phyloP scores from a whole-genome alignment of 2,797 vertebrate species.

The Pterois miles region DNA sequence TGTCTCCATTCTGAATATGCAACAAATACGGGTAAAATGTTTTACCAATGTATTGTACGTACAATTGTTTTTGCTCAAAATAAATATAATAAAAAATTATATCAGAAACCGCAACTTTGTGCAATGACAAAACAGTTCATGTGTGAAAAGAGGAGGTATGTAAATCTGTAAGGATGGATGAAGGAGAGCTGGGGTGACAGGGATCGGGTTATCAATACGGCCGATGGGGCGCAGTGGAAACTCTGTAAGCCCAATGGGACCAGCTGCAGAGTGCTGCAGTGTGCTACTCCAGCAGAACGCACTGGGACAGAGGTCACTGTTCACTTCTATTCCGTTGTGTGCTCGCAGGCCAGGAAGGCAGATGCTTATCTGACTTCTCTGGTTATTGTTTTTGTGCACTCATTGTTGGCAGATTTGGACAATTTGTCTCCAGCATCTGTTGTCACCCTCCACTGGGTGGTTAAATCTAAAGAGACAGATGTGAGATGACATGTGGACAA shows the following conservation, averaged over 20 bases:
- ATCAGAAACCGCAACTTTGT: not conserved
- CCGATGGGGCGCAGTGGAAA: slow-evolving; percentile 70
- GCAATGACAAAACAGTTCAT: not conserved
- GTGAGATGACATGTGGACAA: not conserved
- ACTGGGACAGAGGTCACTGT: slow-evolving; percentile 58
- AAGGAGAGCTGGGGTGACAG: slow-evolving; percentile 57
- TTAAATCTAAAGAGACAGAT: not conserved
- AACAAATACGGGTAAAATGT: not conserved
- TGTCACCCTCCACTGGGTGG: not conserved
- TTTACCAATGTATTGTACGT: too few relatives aligned
- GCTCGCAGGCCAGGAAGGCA: not conserved
- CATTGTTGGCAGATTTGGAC: not conserved
- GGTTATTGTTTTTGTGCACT: not conserved
- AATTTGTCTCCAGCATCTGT: not conserved
- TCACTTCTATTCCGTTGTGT: slow-evolving; percentile 9
- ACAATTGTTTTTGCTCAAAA: not conserved
- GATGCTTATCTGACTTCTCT: not conserved
- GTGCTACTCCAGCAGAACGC: slow-evolving; percentile 51
- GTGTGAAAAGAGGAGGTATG: slow-evolving; percentile 16
- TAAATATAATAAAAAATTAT: not conserved
- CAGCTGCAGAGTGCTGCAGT: slow-evolving; percentile 58
- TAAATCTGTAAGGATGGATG: slow-evolving; percentile 43
- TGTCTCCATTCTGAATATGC: not conserved
- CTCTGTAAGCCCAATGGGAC: slow-evolving; percentile 77
- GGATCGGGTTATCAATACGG: slow-evolving; percentile 74